phyloP scores from a whole-genome alignment of 2,888 invertebrate species.

The Neocrepidodera transversa region DNA sequence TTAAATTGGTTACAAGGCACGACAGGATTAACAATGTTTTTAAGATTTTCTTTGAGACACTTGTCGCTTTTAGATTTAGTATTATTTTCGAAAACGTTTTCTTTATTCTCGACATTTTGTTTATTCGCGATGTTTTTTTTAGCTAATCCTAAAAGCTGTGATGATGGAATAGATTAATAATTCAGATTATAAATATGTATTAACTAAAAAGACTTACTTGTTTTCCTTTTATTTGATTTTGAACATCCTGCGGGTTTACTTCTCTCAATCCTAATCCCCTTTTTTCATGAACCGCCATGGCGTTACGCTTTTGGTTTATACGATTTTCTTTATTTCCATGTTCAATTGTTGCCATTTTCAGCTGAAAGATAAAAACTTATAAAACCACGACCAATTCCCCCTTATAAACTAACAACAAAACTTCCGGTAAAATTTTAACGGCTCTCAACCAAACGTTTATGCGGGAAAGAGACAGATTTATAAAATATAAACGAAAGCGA shows the following conservation, averaged over 20 bases:
- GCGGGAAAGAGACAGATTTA: constrained; percentile 13
- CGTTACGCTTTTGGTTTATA: constrained; percentile 60
- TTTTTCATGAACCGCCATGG: constrained; percentile 59
- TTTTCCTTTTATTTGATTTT: constrained; percentile 43
- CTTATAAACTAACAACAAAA: not conserved
- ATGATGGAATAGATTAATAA: constrained; percentile 16
- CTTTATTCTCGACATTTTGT: constrained; percentile 17
- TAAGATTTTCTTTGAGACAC: constrained; percentile 38
- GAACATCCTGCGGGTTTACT: constrained; percentile 16
- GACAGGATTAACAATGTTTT: constrained; percentile 53
- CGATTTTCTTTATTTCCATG: constrained; percentile 81
- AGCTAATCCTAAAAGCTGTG: constrained; percentile 43
- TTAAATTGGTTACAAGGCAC: constrained; percentile 76
- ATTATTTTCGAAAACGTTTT: constrained; percentile 16
- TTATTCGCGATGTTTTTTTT: constrained; percentile 20
- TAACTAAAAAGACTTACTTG: constrained; percentile 44
- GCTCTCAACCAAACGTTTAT: constrained; percentile 6
- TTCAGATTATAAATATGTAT: not conserved
- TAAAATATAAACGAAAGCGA: constrained; percentile 4
- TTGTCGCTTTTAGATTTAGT: constrained; percentile 29
- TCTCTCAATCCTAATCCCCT: constrained; percentile 66
- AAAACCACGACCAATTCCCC: no score
- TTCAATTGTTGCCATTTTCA: constrained; percentile 74
- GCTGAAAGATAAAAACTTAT: not conserved
- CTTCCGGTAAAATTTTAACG: no score